Evolutionary conservation across 1,140 invertebrate species (phyloP), one percentile per base, ranked within the genome.

Genomic region (Aphidius gifuensis): DNA sequence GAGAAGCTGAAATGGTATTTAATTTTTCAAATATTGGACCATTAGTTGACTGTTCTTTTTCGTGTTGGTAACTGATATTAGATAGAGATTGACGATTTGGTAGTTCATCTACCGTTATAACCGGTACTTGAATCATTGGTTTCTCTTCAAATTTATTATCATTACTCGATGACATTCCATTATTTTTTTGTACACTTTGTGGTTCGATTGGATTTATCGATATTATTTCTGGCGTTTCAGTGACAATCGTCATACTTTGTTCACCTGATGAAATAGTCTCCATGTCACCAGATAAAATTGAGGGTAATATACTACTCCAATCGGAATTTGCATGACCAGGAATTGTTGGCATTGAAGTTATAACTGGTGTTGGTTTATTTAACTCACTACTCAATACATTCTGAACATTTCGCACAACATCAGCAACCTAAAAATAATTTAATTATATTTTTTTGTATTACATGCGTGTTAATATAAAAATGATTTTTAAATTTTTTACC

Each of bases 281-380:
- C 21, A 57, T 39, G 51, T 86, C 85, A 8, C 85, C 87, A 6
- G 86, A 88, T 1, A 91, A 87, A 65, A 91, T 88, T 2, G 88
- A 87, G 2, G 90, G 90, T 54, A 92, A 78, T 62, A 92, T 90
- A 60, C 89, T 85, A 58, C 87, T 90, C 91, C 91, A 92, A n/a
- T 81, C 77, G 48, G 71, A 74, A 55, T 76, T 80, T 0, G 71
- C 74, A 50, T 76, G 88, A 83, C 69, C 88, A 78, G 58, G 88
- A 84, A 62, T 90, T 83, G 76, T 91, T 84, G 48, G 88, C 1
- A 86, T 81, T 0, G 80, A 76, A 47, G 76, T 79, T 43, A 78
- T 76, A 9, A 85, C 81, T 42, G 83, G 79, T 0, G 81, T 75
- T 11, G 83, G 84, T 73, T 87, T 89, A 57, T 83, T 87, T 71